Conservation (phyloP, 2,888 invertebrate species). For the Dicyrtomina minuta region DNA sequence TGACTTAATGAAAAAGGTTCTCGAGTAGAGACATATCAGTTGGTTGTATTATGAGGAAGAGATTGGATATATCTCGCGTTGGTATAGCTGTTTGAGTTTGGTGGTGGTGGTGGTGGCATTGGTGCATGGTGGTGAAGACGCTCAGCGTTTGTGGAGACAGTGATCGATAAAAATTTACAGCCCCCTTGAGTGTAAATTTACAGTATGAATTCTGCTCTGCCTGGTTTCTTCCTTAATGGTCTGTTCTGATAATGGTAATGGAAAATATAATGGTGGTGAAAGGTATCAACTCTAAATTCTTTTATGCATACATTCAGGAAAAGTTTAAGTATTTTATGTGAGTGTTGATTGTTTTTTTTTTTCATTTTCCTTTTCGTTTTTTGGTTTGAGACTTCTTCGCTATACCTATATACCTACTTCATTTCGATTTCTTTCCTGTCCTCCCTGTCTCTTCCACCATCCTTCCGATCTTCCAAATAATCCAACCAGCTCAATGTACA, state of each 20-base stretch:
- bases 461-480: too few species aligned
- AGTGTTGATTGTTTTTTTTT: background rate
- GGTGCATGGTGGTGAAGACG: too few species aligned
- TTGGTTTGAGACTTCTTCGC: background rate
- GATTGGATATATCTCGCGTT: background rate
- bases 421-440: background rate
- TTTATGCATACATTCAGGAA: conserved; percentile 17
- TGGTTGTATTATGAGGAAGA: too few species aligned
- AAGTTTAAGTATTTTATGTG: conserved; percentile 9
- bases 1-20: too few species aligned
- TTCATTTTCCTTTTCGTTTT: too few species aligned
- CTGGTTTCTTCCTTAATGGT: conserved; percentile 24
- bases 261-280: conserved; percentile 28
- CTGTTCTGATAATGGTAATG: conserved; percentile 32
- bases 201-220: conserved; percentile 20
- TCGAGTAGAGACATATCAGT: too few species aligned
- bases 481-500: too few species aligned
- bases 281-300: conserved; percentile 12
- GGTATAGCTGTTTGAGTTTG: conserved; percentile 5
- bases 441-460: background rate
- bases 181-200: conserved; percentile 15
- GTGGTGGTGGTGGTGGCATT: too few species aligned
- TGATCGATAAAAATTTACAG: conserved; percentile 34
- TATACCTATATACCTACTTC: background rate
- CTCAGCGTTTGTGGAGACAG: conserved; percentile 27